These are phyloP conservation scores for Philereme vetulata DNA, from an alignment of 2,888 invertebrate genomes.

Conservation along the genomic window DNA sequence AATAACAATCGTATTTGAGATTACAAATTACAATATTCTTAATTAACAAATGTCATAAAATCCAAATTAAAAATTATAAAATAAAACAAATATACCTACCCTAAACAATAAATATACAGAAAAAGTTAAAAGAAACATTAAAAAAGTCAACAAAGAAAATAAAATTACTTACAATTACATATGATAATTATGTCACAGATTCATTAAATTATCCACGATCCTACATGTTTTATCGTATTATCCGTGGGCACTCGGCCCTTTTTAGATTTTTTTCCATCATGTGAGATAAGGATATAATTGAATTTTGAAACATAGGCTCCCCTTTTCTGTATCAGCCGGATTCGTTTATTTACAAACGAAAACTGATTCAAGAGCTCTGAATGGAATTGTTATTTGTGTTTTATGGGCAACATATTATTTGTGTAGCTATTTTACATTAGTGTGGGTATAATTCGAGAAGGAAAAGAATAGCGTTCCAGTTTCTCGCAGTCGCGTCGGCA, in stretches of 20 bases:
- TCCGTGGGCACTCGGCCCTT: constrained; percentile 55
- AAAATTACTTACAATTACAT: too few species aligned
- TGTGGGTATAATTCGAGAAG: constrained; percentile 33
- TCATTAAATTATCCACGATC: constrained; percentile 54
- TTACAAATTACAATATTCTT: too few species aligned
- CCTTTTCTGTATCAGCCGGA: constrained; percentile 58
- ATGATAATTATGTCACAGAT: background rate
- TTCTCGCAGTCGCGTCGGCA: constrained; percentile 53
- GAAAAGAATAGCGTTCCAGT: constrained; percentile 49
- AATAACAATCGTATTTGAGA: too few species aligned
- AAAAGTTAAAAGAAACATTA: too few species aligned
- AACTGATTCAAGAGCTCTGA: constrained; percentile 32
- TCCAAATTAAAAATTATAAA: too few species aligned
- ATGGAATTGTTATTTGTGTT: constrained; percentile 32
- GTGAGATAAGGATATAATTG: constrained; percentile 65
- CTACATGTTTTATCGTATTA: constrained; percentile 67
- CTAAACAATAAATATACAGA: too few species aligned
- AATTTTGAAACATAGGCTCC: constrained; percentile 74
- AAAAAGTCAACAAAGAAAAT: too few species aligned
- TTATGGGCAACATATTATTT: constrained; percentile 32
- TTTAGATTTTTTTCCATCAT: constrained; percentile 58
- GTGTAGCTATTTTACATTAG: constrained; percentile 25
- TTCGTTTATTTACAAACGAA: constrained; percentile 40
- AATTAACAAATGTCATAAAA: too few species aligned
- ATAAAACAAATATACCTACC: too few species aligned